Base-by-base conservation (phyloP, 1,140 invertebrate genomes). In the Tetragnatha versicolor region DNA sequence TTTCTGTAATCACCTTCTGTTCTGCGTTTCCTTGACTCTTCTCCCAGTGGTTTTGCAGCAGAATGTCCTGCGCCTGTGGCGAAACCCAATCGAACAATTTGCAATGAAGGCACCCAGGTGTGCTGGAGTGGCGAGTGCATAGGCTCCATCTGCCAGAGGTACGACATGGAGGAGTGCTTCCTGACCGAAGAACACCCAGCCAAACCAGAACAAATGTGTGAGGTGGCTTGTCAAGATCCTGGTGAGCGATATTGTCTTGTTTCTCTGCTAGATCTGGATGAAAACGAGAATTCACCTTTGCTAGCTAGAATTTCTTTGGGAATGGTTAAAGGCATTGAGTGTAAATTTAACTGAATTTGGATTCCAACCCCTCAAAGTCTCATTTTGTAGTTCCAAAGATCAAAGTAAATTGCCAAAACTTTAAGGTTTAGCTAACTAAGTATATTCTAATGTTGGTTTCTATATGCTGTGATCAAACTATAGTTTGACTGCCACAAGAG, bases 101-200 rank as follows among this genome's bases (percentile, higher is more conserved):
- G 93, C 84, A 94, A 95, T 85, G 92, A 94, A 83, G 93, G 90
- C 80, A 91, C 90, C 63, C 90, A 91, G 86, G 87, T 98, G n/a
- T 99, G 97, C 85, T 93, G 94, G 81, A 91, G 90, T 39, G 98
- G 97, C 31, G 94, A 97, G 82, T 99, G 98, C 85, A 91, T 91
- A 35, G 96, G 95, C 33, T 98, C 96, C 0, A 97, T 99, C 80
- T 99, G 98, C 86, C 88, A 96, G 68, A 92, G 94, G 83, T 97
- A 96, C 91, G 93, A 93, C 83, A 90, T 98, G 87, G 92, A 92
- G 49, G 96, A 98, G 84, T 99, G 98, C 85, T 99, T 98, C 87
- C 89, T 98, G n/a, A 96, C 94, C 3, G 94, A 94, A 55, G 89
- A 91, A 81, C 89, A 90, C 79, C 89, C 91, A 83, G 92, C 92